Conservation (phyloP, 2,888 invertebrate genomes). For the Tetranychus truncatus region DNA sequence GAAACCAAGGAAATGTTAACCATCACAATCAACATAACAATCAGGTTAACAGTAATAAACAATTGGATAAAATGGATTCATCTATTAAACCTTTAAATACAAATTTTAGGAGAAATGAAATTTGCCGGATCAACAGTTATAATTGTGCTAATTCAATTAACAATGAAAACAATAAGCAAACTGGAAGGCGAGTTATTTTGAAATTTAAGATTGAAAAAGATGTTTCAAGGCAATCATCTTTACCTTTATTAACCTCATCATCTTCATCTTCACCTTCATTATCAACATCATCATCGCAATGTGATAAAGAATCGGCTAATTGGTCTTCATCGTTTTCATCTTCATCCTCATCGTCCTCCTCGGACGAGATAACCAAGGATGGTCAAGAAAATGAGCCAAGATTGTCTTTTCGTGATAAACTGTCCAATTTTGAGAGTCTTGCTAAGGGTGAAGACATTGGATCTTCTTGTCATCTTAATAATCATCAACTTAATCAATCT, state of each 20-base stretch:
- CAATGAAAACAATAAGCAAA: not conserved
- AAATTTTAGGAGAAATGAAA: not conserved
- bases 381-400: not conserved
- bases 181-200: not conserved
- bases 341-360: not conserved
- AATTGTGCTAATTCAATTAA: not conserved
- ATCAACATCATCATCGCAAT: not conserved
- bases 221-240: not conserved
- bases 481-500: too few relatives aligned
- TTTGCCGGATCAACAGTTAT: not conserved
- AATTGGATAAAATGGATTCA: not conserved
- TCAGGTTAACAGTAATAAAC: not conserved
- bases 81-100: not conserved
- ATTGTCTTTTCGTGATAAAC: constrained; percentile 19
- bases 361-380: not conserved
- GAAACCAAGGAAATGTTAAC: not conserved
- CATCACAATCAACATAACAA: not conserved
- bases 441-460: constrained; percentile 15
- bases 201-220: not conserved
- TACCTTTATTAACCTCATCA: not conserved
- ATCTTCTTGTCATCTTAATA: too few relatives aligned
- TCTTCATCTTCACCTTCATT: not conserved
- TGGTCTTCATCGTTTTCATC: not conserved
- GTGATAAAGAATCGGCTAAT: not conserved
- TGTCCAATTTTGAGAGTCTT: constrained; percentile 20